phyloP scores from a whole-genome alignment of 2,888 invertebrate species.

The Gryllus longicercus region DNA sequence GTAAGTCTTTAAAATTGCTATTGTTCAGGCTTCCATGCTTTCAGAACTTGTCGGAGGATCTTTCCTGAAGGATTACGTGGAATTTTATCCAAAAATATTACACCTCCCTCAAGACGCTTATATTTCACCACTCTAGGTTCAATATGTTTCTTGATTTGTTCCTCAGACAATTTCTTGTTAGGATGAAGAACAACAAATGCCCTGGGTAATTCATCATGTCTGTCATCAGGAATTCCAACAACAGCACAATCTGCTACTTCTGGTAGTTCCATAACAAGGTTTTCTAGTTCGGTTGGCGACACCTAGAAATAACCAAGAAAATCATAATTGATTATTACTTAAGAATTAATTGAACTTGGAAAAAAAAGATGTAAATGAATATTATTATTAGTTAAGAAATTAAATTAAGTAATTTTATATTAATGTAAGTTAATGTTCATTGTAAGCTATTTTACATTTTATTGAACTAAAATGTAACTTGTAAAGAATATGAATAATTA shows the following conservation, averaged over 20 bases:
- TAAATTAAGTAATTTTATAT: too few relatives aligned
- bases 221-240: slow-evolving; percentile 66
- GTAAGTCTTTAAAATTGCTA: neutral
- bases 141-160: slow-evolving; percentile 56
- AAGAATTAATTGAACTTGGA: too few relatives aligned
- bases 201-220: slow-evolving; percentile 70
- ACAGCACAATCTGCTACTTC: slow-evolving; percentile 75
- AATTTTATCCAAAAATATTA: slow-evolving; percentile 48
- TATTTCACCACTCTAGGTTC: slow-evolving; percentile 64
- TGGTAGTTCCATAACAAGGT: slow-evolving; percentile 66
- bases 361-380: too few relatives aligned
- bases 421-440: too few relatives aligned
- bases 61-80: slow-evolving; percentile 44
- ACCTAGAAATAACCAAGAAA: slow-evolving; percentile 56
- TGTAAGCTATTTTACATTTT: too few relatives aligned
- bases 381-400: too few relatives aligned
- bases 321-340: too few relatives aligned
- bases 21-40: slow-evolving; percentile 18
- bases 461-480: too few relatives aligned
- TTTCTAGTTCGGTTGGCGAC: slow-evolving; percentile 81
- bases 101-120: slow-evolving; percentile 61
- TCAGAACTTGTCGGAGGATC: slow-evolving; percentile 42
- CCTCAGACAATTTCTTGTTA: slow-evolving; percentile 54
- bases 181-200: slow-evolving; percentile 68
- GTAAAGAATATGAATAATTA: too few relatives aligned